These are phyloP conservation scores for Sebastes steindachneri DNA, from an alignment of 2,797 vertebrate species.

Conservation along the genomic window DNA sequence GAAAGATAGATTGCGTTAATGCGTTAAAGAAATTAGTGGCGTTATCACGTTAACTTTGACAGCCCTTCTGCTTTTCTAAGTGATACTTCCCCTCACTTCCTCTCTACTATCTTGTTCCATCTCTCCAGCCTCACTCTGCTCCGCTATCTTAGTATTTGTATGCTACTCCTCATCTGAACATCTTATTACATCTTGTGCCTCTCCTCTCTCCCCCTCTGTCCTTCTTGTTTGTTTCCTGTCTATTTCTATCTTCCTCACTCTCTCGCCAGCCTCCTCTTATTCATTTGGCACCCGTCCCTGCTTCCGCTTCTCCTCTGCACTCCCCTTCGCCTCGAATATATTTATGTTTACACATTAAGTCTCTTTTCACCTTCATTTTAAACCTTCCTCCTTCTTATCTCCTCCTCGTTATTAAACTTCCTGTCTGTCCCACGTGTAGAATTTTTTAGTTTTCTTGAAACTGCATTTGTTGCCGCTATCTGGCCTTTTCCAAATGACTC, in stretches of 20 bases:
- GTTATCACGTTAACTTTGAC: too few relatives aligned
- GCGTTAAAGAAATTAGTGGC: too few relatives aligned
- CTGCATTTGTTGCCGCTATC: not conserved
- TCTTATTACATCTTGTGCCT: conserved; percentile 61
- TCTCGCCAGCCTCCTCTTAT: conserved; percentile 44
- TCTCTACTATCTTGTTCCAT: conserved; percentile 45
- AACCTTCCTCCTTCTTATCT: conserved; percentile 32
- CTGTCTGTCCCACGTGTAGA: conserved; percentile 8
- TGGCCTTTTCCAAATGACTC: conserved; percentile 26
- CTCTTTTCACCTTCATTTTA: conserved; percentile 50
- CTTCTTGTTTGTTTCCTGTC: conserved; percentile 62
- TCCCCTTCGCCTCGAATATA: conserved; percentile 38
- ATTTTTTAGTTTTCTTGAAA: not conserved
- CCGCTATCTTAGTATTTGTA: conserved; percentile 30
- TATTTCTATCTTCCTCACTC: conserved; percentile 61
- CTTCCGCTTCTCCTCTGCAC: conserved; percentile 54
- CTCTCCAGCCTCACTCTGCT: conserved; percentile 1
- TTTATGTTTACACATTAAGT: conserved; percentile 52
- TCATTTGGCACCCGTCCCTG: conserved; percentile 63
- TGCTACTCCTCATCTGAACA: conserved; percentile 47
- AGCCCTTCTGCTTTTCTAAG: conserved; percentile 14
- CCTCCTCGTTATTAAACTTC: conserved; percentile 44
- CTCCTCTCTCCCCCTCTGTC: conserved; percentile 45
- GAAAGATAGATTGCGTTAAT: too few relatives aligned
- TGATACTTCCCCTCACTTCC: not conserved